Evolutionary conservation across 1,140 invertebrate species (phyloP), one percentile per base, ranked within the genome.

Genomic region (Latrodectus geometricus): DNA sequence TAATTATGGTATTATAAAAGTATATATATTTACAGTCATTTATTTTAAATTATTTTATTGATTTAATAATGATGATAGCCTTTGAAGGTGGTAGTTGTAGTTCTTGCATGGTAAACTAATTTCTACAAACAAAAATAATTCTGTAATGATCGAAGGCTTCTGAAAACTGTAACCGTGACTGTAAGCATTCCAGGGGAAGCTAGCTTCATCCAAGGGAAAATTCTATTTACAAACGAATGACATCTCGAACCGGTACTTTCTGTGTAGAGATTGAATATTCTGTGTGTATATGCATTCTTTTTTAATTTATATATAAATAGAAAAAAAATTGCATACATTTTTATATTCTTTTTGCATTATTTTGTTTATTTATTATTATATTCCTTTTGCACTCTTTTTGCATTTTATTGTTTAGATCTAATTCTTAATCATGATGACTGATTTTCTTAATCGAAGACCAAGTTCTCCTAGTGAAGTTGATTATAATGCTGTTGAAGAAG

Each of bases 401-500:
- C 48, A 52, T 35, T 77, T 78, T 20, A 79, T 52, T 20, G 50
- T 20, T 81, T 49, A 70, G 66, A 50, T 56, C 49, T 65, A 11
- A 15, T 61, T 20, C 49, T 12, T 69, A 49, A 83, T 50, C 12
- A 83, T 83, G 70, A 83, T 83, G 80, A 49, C 70, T 17, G 80
- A 83, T 72, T 21, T 50, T 12, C 14, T 7, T 72, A 61, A 84
- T 12, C 48, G 61, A 56, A 83, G 66, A 76, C 49, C 54, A 5
- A 69, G 76, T 68, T 84, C 82, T 9, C 82, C 54, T 0, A 65
- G 12, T 54, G 86, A 88, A 70, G 70, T 90, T 61, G 89, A 91
- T 87, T 92, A 92, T 88, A 92, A 92, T 88, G 89, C 91, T 86
- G 88, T 88, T 49, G 90, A 90, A 14, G 90, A 89, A 68, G 90